These are phyloP conservation scores for Excalfactoria chinensis DNA, from an alignment of 2,113 vertebrate species.

Conservation along the genomic window DNA sequence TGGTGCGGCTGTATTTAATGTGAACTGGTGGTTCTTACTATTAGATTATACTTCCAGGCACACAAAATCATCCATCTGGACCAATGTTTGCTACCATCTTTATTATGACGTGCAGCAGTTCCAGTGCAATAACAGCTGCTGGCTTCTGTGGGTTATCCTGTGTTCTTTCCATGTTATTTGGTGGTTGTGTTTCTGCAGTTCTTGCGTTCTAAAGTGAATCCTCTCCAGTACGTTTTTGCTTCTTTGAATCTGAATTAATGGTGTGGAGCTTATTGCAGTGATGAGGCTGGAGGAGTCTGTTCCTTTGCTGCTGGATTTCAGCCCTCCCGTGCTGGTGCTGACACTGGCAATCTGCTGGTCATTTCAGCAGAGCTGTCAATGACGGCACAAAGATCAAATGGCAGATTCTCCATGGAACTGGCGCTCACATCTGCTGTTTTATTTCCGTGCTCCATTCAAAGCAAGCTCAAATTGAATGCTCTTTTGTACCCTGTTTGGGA, in stretches of 20 bases:
- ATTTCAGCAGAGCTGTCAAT: not conserved
- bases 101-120: not conserved
- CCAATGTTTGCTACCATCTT: not conserved
- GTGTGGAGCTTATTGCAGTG: not conserved
- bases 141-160: not conserved
- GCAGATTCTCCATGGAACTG: not conserved
- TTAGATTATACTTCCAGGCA: not conserved
- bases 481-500: not conserved
- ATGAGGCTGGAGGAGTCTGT: rapidly evolving
- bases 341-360: not conserved
- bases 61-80: not conserved
- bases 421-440: not conserved
- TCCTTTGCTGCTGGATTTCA: not conserved
- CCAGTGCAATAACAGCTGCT: not conserved
- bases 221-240: not conserved
- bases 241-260: not conserved
- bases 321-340: not conserved
- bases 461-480: not conserved
- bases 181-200: not conserved
- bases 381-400: not conserved
- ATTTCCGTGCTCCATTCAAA: not conserved
- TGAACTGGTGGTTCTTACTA: not conserved
- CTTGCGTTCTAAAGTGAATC: not conserved
- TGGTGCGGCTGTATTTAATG: not conserved
- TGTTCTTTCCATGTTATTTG: not conserved